Percentiles rank a stretch among this genome's conserved stretches.
phyloP scores from a whole-genome alignment of 2,888 invertebrate species.

The Andricus curvator region DNA sequence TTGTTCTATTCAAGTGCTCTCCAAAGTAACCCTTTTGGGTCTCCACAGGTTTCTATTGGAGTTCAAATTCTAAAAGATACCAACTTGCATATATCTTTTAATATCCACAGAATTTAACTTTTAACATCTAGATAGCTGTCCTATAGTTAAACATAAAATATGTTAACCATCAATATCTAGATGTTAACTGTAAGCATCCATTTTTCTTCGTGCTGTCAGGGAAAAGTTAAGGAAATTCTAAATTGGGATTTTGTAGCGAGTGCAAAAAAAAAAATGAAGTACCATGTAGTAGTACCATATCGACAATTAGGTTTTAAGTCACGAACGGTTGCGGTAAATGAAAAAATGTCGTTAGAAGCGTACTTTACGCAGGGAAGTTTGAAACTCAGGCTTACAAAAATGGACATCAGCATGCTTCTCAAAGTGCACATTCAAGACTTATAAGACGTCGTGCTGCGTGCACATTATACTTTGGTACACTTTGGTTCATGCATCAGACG shows the following conservation, averaged over 20 bases:
- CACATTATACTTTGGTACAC: slow-evolving; percentile 36
- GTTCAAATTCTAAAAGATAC: too few species aligned
- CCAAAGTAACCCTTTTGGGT: too few species aligned
- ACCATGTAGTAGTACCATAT: not conserved
- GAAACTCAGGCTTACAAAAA: slow-evolving; percentile 26
- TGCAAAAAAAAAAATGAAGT: not conserved
- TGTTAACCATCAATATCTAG: too few species aligned
- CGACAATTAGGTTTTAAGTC: not conserved
- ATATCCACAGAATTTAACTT: too few species aligned
- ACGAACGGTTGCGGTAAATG: not conserved
- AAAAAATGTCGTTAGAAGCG: not conserved
- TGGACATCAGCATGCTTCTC: slow-evolving; percentile 13
- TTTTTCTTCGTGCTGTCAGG: too few species aligned
- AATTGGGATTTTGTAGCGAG: not conserved
- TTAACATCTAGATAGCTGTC: too few species aligned
- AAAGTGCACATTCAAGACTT: slow-evolving; percentile 23
- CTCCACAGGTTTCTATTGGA: too few species aligned
- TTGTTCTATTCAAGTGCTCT: too few species aligned
- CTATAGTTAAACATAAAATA: too few species aligned
- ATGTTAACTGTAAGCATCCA: too few species aligned
- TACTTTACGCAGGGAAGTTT: slow-evolving; percentile 11
- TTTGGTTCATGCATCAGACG: slow-evolving; percentile 38
- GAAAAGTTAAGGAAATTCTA: too few species aligned
- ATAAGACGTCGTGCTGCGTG: slow-evolving; percentile 38
- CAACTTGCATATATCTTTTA: too few species aligned